Percentiles rank a stretch among this genome's conserved stretches.
Evolutionary conservation across 2,888 invertebrate species (phyloP).

Genomic region (Phymatocera aterrima): DNA sequence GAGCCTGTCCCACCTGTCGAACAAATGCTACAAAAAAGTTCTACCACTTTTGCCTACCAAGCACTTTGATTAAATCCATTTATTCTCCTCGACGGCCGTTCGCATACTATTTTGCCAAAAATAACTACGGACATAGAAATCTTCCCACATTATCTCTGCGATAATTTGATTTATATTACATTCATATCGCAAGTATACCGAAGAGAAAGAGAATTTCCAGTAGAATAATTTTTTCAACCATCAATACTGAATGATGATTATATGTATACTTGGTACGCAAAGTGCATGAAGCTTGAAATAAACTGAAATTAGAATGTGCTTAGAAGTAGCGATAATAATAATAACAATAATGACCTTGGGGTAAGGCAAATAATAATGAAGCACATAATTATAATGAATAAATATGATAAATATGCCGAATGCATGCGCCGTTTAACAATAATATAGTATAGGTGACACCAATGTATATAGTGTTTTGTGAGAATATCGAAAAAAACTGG

Average conservation of each 20-base stretch:
- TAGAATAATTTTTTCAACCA: neutral
- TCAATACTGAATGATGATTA: neutral
- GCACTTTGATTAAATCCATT: conserved; percentile 47
- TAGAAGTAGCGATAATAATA: conserved; percentile 31
- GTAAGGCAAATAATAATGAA: conserved; percentile 42
- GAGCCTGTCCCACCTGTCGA: conserved; percentile 75
- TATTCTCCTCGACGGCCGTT: neutral
- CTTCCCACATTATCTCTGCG: no score
- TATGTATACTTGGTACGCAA: conserved; percentile 47
- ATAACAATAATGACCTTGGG: conserved; percentile 43
- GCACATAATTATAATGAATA: conserved; percentile 35
- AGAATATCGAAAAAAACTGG: no score
- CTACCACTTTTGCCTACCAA: conserved; percentile 70
- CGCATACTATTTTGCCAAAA: conserved; percentile 23
- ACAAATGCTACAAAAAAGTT: conserved; percentile 63
- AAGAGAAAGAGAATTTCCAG: neutral
- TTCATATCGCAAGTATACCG: neutral
- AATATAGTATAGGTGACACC: conserved; percentile 52
- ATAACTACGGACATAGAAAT: neutral
- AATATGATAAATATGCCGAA: conserved; percentile 43
- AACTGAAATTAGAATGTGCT: conserved; percentile 43
- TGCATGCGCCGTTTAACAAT: conserved; percentile 47
- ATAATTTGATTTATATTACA: neutral
- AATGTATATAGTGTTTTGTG: conserved; percentile 47
- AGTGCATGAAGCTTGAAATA: conserved; percentile 45